Evolutionary conservation across 2,888 invertebrate species (phyloP).

Genomic region (Tetramorium bicarinatum): DNA sequence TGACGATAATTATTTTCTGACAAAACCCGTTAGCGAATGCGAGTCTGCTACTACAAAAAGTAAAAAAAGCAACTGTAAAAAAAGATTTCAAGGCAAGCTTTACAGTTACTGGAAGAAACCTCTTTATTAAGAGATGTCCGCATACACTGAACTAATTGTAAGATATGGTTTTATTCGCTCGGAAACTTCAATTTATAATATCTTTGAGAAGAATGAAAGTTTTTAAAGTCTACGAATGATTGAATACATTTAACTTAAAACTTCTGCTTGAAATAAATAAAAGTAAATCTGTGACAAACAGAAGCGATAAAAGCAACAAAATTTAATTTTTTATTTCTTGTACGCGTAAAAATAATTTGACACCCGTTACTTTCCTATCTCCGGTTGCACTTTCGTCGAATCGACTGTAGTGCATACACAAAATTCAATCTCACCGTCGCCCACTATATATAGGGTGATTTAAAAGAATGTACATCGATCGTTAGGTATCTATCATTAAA

Average conservation of each 20-base stretch:
- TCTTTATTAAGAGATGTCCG: no score
- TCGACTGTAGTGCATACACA: conserved; percentile 84
- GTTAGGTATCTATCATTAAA: not conserved
- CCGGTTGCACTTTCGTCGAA: conserved; percentile 84
- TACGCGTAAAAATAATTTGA: conserved; percentile 26
- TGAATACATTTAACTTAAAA: not conserved
- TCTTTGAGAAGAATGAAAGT: no score
- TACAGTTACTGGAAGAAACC: no score
- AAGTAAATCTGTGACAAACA: not conserved
- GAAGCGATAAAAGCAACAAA: not conserved
- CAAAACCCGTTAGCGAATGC: no score
- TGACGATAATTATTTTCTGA: no score
- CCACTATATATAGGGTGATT: conserved; percentile 81
- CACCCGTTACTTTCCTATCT: conserved; percentile 59
- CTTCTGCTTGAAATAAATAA: not conserved
- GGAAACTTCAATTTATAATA: no score
- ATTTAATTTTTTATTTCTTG: conserved; percentile 8
- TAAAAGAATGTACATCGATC: conserved; percentile 75
- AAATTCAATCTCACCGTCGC: conserved; percentile 84
- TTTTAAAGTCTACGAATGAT: not conserved
- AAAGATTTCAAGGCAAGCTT: no score
- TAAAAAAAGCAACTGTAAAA: no score
- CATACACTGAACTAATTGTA: no score
- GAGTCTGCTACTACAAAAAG: no score
- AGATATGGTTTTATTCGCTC: no score